Evolutionary conservation across 2,113 vertebrate genomes (phyloP), one percentile per base, ranked within the genome.

Genomic region (Semicossyphus pulcher): DNA sequence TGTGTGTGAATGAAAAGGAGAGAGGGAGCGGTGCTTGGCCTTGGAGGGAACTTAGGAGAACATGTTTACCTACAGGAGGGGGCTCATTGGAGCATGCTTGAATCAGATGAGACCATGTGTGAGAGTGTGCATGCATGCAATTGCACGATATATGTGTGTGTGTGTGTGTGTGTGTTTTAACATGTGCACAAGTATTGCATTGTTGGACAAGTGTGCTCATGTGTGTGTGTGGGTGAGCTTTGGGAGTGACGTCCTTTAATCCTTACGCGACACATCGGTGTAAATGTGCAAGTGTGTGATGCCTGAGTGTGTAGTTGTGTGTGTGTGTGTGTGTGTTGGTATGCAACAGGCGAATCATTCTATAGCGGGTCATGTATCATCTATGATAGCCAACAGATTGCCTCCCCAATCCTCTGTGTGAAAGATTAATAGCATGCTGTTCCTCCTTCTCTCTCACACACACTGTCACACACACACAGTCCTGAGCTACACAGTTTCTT

Each of bases 381-480:
- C 85, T 78, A 89, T 91, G 92, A 92, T 89, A 85, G 90, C 78
- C 76, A 81, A 76, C 83, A 92, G 91, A 93, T 90, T 92, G 91
- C 89, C 76, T 91, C 68, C 70, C 48, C 83, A 81, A 87, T 81
- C 69, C 84, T 78, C 58, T 59, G 66, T 84, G 79, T 80, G 85
- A 89, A 88, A 92, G 91, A 93, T 92, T 91, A 90, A 93, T 91
- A 72, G 77, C 74, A 78, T 74, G 49, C 78, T 73, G 68, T 78
- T 82, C 34, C 10, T 59, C 41, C 45, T 8, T 42, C 68, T 37
- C 34, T 52, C 62, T 45, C 29, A 52, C 62, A 25, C 44, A 72
- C 65, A n/a, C 44, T 31, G 21, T 25, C 61, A 61, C 52, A 67
- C 45, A 29, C 60, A 26, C 28, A 70, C 53, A 47, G 14, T 67